phyloP scores from a whole-genome alignment of 2,888 invertebrate species.

The Chymomyza procnemis region DNA sequence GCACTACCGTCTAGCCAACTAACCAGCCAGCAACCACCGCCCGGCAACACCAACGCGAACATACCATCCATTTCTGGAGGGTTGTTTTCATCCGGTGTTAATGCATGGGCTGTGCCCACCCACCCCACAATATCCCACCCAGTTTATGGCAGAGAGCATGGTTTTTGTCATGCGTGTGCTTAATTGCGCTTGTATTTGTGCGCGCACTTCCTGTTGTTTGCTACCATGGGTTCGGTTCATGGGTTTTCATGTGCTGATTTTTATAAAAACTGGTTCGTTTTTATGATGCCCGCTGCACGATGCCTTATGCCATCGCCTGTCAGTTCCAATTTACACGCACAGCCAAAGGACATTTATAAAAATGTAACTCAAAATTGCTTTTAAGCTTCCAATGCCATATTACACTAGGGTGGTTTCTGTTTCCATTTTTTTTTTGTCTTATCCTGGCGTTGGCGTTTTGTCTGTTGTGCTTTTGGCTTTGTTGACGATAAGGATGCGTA shows the following conservation, averaged over 20 bases:
- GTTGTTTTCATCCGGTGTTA: constrained; percentile 43
- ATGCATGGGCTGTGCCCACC: background rate
- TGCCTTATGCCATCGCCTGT: constrained; percentile 25
- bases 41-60: constrained; percentile 31
- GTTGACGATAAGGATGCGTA: constrained; percentile 1
- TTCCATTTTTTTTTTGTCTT: constrained; percentile 9
- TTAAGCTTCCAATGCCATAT: constrained; percentile 7
- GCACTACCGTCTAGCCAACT: constrained; percentile 35
- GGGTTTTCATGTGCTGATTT: constrained; percentile 64
- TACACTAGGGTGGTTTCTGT: constrained; percentile 45
- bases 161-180: constrained; percentile 42
- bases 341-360: constrained; percentile 21
- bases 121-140: constrained; percentile 16
- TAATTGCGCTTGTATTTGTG: constrained; percentile 59
- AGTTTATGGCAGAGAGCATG: constrained; percentile 8
- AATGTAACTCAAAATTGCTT: constrained; percentile 34
- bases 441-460: background rate
- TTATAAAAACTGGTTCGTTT: constrained; percentile 9
- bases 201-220: constrained; percentile 42
- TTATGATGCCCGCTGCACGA: constrained; percentile 18
- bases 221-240: constrained; percentile 29
- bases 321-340: constrained; percentile 59
- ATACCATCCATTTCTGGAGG: constrained; percentile 20
- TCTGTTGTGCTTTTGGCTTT: constrained; percentile 34
- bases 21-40: constrained; percentile 39